Base-by-base conservation (phyloP, 2,888 invertebrate genomes). In the Athalia rosae region DNA sequence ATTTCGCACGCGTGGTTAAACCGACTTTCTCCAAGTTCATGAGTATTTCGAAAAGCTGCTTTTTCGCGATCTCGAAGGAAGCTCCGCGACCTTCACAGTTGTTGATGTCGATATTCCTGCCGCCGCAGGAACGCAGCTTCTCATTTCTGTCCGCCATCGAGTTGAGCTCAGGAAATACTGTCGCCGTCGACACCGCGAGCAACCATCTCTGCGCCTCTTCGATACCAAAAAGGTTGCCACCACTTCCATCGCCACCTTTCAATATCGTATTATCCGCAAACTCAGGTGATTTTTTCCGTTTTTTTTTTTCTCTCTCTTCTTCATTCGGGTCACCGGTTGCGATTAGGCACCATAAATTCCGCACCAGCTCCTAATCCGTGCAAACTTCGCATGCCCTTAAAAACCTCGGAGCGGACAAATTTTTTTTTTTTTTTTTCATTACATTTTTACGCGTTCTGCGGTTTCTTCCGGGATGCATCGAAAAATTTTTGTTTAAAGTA, bases 31-130 rank as follows among this genome's bases (percentile, higher is more conserved):
- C 80, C 63, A 87, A 81, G 48, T 81, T 85, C 0, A 43, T 79
- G 4, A 88, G 67, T 47, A 87, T 83, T 8, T 77, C 62, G 48
- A 79, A 69, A 4, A 88, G 58, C 15, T 88, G 85, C 43, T 85
- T 84, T 53, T 74, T 83, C 11, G 87, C 87, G 9, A 61, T 15
- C 3, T 85, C 84, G 11, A 84, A 47, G 11, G 83, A 82, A 67
- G 82, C 84, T 62, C 79, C 79, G 2, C 77, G 28, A 28, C 28
- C 28, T 28, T 28, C 28, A 28, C 28, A 28, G 28, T 28, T 28
- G 28, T 28, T 28, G 28, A 28, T 28, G 28, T 28, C 28, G 28
- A 1, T 28, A 28, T 28, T 28, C 28, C 28, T 28, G 28, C 28
- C 2, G 28, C 80, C 79, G 11, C 64, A 13, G 15, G 61, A 7